Base-by-base conservation (phyloP, 2,888 invertebrate species). In the Taphrorychus bicolor region DNA sequence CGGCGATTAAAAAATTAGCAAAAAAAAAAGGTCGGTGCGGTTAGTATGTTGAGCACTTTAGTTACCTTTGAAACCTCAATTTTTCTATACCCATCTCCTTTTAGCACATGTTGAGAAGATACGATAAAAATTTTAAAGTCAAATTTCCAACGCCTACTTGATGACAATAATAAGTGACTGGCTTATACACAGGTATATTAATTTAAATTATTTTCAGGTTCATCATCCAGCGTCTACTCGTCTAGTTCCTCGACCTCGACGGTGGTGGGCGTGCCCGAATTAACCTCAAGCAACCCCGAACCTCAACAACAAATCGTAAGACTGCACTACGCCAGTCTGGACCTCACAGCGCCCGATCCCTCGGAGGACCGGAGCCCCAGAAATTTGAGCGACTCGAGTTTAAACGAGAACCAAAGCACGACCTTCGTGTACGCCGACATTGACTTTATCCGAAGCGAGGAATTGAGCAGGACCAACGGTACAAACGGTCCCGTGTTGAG, bases 381-480 rank as follows among this genome's bases (percentile, higher is more conserved):
- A 61, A 54, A 71, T 18, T 42, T 72, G 22, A 64, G 41, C 41
- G 70, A 70, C 18, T 18, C 16, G 0, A 52, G 52, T 49, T n/a
- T 41, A 14, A 53, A 56, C 7, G 32, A 42, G 14, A 48, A 23
- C n/a, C 54, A 49, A 56, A 76, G 80, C 68, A 77, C 85, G 49
- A 82, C 83, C 66, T 87, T 90, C 76, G 86, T 86, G 42, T 93
- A 93, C 82, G 92, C 93, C 71, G 89, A 92, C 84, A 93, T 93
- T 70, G 93, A 93, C 85, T 93, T 93, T 82, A 84, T 87, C 24
- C 88, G 89, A 80, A 87, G 88, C 80, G 88, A 87, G 73, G 82
- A 82, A 66, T 77, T 84, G 69, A 83, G 40, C 14, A 65, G 63
- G 21, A 40, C 18, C 5, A 49, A n/a, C 17, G 42, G 17, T 81